phyloP scores from a whole-genome alignment of 2,888 invertebrate genomes.

The Chrysina gloriosa region DNA sequence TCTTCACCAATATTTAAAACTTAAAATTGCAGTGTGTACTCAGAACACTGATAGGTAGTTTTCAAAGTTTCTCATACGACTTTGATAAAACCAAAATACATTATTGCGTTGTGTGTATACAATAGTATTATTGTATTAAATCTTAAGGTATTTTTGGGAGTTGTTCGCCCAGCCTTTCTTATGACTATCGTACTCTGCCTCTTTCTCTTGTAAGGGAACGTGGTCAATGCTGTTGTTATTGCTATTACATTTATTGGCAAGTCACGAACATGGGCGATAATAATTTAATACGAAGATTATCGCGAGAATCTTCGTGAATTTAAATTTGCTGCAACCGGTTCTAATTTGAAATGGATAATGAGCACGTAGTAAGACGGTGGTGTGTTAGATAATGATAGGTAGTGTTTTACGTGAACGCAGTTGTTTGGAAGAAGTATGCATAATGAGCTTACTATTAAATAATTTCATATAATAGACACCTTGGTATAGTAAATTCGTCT shows the following conservation, averaged over 20 bases:
- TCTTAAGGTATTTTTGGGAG: no score
- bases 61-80: no score
- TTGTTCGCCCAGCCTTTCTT: no score
- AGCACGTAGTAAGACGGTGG: slow-evolving; percentile 21
- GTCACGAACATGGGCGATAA: slow-evolving; percentile 33
- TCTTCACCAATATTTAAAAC: no score
- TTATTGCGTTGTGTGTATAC: no score
- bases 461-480: slow-evolving; percentile 15
- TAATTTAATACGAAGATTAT: slow-evolving; percentile 41
- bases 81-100: no score
- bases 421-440: slow-evolving; percentile 23
- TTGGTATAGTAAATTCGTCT: neutral
- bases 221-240: neutral
- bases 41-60: no score
- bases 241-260: slow-evolving; percentile 33
- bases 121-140: neutral
- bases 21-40: no score
- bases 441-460: slow-evolving; percentile 29
- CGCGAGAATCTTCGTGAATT: slow-evolving; percentile 38
- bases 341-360: slow-evolving; percentile 29
- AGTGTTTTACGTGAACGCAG: slow-evolving; percentile 15
- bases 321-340: slow-evolving; percentile 41
- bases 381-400: slow-evolving; percentile 26
- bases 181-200: neutral
- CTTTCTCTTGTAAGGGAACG: no score